phyloP scores from a whole-genome alignment of 2,888 invertebrate species.

The Cryptus viduatorius region DNA sequence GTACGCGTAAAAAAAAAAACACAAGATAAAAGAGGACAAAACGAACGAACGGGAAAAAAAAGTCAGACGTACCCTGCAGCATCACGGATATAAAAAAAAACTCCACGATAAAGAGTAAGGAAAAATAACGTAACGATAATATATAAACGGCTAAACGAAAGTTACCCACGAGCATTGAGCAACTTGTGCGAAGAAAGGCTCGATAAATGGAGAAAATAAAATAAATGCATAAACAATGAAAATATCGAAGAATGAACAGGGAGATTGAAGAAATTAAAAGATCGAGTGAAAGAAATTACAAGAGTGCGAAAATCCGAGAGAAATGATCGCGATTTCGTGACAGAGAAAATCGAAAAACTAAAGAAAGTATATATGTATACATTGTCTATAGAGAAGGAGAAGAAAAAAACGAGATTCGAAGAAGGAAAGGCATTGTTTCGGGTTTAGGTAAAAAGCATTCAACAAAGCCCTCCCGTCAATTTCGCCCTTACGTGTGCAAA shows the following conservation, averaged over 20 bases:
- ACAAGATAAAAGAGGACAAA: background rate
- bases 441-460: constrained; percentile 16
- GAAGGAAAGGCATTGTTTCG: background rate
- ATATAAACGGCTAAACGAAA: background rate
- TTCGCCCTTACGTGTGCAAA: constrained; percentile 12
- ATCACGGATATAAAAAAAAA: background rate
- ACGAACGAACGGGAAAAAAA: background rate
- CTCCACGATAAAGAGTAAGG: background rate
- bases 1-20: background rate
- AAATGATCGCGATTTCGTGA: background rate
- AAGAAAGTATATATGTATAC: background rate
- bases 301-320: background rate
- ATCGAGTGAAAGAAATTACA: constrained; percentile 25
- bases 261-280: constrained; percentile 23
- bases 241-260: background rate
- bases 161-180: background rate
- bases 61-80: background rate
- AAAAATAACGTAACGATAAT: background rate
- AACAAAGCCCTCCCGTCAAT: background rate
- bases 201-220: constrained; percentile 10
- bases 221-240: too few species aligned
- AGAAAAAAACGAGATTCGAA: background rate
- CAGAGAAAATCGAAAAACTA: background rate
- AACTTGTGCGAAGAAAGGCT: constrained; percentile 6
- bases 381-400: background rate